Conservation (phyloP, 2,888 invertebrate species). For the Thyatira batis region DNA sequence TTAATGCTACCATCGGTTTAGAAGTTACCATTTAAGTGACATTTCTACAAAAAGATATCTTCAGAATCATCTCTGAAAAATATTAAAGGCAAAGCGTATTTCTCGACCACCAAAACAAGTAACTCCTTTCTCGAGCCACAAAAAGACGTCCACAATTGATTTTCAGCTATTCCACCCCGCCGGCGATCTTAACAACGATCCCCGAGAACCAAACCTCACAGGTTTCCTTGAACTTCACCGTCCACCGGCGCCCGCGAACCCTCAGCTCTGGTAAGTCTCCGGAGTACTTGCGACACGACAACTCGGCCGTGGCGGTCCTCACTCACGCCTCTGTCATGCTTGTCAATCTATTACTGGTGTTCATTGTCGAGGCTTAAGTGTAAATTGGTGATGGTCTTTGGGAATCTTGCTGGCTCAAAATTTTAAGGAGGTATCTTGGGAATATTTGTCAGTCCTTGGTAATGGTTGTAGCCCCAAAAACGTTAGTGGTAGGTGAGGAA, state of each 20-base stretch:
- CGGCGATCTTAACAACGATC: conserved; percentile 44
- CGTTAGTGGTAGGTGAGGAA: no score
- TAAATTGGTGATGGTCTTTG: no score
- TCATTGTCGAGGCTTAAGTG: conserved; percentile 51
- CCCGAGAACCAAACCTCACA: conserved; percentile 50
- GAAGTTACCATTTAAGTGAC: no score
- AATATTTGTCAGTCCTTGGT: no score
- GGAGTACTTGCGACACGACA: conserved; percentile 44
- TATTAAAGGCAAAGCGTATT: no score
- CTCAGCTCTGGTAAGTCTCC: conserved; percentile 62
- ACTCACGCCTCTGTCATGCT: conserved; percentile 53
- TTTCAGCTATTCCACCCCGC: conserved; percentile 47
- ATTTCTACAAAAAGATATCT: no score
- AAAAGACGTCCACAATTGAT: neutral
- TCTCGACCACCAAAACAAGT: no score
- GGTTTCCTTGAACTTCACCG: conserved; percentile 43
- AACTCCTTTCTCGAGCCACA: conserved; percentile 1
- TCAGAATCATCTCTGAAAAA: no score
- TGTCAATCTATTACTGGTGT: conserved; percentile 49
- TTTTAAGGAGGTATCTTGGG: no score
- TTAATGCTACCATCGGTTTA: no score
- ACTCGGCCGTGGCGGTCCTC: conserved; percentile 49
- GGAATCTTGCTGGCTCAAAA: no score
- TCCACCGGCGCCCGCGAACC: conserved; percentile 44
- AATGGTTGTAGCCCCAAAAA: no score